phyloP scores from a whole-genome alignment of 1,140 invertebrate species.

The Bombus ignitus region DNA sequence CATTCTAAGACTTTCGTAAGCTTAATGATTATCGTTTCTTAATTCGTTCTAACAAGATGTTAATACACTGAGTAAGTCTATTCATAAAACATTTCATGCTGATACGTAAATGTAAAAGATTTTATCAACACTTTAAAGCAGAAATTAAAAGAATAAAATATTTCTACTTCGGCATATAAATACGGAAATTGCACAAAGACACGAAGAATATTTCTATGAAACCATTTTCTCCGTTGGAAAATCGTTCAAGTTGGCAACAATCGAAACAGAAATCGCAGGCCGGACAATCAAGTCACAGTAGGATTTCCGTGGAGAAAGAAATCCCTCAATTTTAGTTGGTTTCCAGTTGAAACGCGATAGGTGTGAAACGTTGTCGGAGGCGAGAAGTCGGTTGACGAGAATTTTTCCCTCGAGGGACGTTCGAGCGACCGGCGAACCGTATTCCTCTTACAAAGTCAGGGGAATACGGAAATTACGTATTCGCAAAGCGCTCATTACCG shows the following conservation, averaged over 20 bases:
- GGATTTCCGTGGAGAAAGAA: conserved; percentile 17
- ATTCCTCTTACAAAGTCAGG: conserved; percentile 35
- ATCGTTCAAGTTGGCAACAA: conserved; percentile 26
- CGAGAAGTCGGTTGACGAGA: conserved; percentile 20
- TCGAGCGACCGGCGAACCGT: conserved; percentile 17
- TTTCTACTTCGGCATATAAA: neutral
- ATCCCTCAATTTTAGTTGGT: conserved; percentile 33
- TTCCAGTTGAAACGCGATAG: conserved; percentile 23
- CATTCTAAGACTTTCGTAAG: neutral
- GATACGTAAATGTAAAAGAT: too few species aligned
- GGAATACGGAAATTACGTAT: conserved; percentile 61
- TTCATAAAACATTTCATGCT: too few species aligned
- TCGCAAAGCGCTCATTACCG: conserved; percentile 56
- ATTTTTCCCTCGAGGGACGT: conserved; percentile 44
- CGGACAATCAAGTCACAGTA: conserved; percentile 23
- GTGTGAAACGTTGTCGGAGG: conserved; percentile 30
- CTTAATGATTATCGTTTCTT: neutral
- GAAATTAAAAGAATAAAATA: neutral
- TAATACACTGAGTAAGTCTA: too few species aligned
- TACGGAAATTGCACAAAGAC: neutral
- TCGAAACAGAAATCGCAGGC: conserved; percentile 23
- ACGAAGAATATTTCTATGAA: neutral
- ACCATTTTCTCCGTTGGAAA: neutral
- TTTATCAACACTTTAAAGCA: too few species aligned
- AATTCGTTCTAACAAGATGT: too few species aligned